Evolutionary conservation across 2,888 invertebrate species (phyloP), one percentile per base, ranked within the genome.

Genomic region (Graphium colonna): DNA sequence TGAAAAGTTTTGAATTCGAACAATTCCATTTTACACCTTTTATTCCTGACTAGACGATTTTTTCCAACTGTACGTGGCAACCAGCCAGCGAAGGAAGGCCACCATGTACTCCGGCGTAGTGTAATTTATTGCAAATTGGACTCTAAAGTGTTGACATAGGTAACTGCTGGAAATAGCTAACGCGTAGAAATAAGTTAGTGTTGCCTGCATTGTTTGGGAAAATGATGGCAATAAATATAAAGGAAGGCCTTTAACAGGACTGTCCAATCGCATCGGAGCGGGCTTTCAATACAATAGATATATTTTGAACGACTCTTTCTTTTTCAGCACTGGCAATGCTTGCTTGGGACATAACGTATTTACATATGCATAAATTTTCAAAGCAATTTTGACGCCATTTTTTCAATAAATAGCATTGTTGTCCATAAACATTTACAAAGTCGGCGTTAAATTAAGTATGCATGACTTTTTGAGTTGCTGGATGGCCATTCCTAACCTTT

Each of bases 161-260:
- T 59, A 42, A 46, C 54, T 59, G 43, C 59, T 57, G 55, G 42
- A 52, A 21, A 56, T 61, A 57, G 45, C 45, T 56, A 26, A 52
- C 33, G 49, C 38, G 58, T 39, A 52, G 50, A 59, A 52, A 57
- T 68, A 68, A 62, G 62, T 71, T 75, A 63, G 71, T 57, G 58
- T 63, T 67, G 63, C 63, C 62, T 65, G 75, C 69, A 78, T 81
- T 82, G 80, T 83, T 79, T 79, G 79, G 75, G 73, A 75, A 81
- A 82, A 79, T 82, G 79, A 81, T 73, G 77, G 79, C 73, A 81
- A 82, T 85, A 82, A 83, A 82, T 82, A 76, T 79, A 78, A 72
- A 74, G 73, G 69, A 71, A 75, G 72, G 75, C 71, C 77, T 81
- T 77, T 71, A 66, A 64, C 67, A 67, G 69, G 75, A 77, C 75